Percentiles rank a stretch among this genome's conserved stretches.
Conservation (phyloP, 2,888 invertebrate genomes). For the Lasioglossum figueresi region DNA sequence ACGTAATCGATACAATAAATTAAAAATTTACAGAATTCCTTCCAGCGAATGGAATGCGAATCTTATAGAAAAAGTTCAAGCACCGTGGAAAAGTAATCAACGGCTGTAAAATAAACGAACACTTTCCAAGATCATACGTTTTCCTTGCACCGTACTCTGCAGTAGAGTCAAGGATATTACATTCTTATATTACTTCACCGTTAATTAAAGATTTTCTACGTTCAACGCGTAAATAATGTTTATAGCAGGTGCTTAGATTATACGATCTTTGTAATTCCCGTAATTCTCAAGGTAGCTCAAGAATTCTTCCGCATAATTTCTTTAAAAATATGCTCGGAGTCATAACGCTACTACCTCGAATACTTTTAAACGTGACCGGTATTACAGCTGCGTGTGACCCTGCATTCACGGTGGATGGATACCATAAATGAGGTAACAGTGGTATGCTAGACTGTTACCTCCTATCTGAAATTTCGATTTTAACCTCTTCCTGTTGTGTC, state of each 20-base stretch:
- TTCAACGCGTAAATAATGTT: constrained; percentile 4
- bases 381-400: background rate
- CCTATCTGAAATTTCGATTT: background rate
- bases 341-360: background rate
- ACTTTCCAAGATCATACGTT: background rate
- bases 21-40: background rate
- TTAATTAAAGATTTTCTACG: background rate
- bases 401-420: background rate
- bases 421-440: background rate
- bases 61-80: background rate
- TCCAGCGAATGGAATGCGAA: background rate
- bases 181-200: background rate
- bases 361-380: background rate
- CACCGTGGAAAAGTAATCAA: background rate
- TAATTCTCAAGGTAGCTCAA: background rate
- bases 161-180: background rate
- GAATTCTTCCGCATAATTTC: constrained; percentile 12
- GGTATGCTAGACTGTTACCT: too few relatives aligned
- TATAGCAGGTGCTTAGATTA: background rate
- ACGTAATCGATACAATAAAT: background rate
- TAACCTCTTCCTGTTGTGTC: background rate
- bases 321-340: background rate
- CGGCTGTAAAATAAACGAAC: background rate
- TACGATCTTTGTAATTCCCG: constrained; percentile 1
- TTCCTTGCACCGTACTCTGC: background rate